These are phyloP conservation scores for Potamarius usumacintae DNA, from an alignment of 2,113 vertebrate species.

Conservation along the genomic window DNA sequence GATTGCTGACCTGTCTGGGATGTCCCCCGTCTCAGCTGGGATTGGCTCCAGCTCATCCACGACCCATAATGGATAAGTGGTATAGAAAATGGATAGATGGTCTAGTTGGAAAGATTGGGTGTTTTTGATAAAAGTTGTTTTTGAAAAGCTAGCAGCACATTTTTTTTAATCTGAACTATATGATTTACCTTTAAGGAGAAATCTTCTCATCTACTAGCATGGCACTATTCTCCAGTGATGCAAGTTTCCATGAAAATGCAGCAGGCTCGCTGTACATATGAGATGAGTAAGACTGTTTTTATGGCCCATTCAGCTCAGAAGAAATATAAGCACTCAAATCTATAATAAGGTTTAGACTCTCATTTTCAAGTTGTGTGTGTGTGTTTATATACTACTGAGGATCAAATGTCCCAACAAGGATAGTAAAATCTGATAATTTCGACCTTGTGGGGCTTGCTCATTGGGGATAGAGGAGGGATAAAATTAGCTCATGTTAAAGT, in stretches of 20 bases:
- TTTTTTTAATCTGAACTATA: not conserved
- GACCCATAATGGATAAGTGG: too few species aligned
- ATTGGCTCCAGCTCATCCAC: too few species aligned
- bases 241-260: constrained; percentile 22
- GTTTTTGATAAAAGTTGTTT: not conserved
- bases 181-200: not conserved
- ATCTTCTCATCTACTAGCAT: not conserved
- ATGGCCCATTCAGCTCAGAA: not conserved
- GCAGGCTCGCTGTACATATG: not conserved
- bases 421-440: too few species aligned
- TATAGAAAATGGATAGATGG: not conserved
- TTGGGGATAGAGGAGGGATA: too few species aligned
- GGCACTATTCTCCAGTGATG: constrained; percentile 13
- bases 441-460: too few species aligned
- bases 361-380: not conserved
- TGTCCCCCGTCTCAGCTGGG: too few species aligned
- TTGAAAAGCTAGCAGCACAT: not conserved
- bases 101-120: not conserved
- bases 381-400: not conserved
- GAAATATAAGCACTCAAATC: not conserved
- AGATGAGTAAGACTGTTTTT: not conserved
- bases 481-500: too few species aligned
- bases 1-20: too few species aligned
- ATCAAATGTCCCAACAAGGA: too few species aligned
- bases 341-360: not conserved